Base-by-base conservation (phyloP, 2,888 invertebrate genomes). In the Philereme vetulata region DNA sequence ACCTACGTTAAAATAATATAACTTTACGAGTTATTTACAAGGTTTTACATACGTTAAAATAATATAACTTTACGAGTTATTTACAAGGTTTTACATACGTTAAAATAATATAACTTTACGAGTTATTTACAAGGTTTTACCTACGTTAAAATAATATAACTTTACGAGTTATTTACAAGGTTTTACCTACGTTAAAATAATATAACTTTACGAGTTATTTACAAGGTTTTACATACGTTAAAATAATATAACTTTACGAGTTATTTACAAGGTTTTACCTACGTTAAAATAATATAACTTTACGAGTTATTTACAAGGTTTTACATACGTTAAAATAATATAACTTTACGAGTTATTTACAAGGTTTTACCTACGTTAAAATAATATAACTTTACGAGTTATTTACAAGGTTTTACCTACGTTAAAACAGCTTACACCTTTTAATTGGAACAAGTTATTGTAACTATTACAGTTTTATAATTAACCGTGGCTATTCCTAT, bases 1-100 rank as follows among this genome's bases (percentile, higher is more conserved):
- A 53, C 49, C 53, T 50, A 50, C 49, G 45, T 52, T 56, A 10
- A 51, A 47, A 60, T n/a, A n/a, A n/a, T n/a, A n/a, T n/a, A 51
- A 51, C 33, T 51, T 34, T 42, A 35, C 35, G 7, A 44, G 6
- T 9, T 33, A 8, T 46, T 9, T 46, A 9, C 46, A 44, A 51
- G 34, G 32, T 36, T 33, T 51, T n/a, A 53, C 49, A 50, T 50
- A 50, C 49, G 45, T 52, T 56, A 10, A 51, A 47, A 60, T n/a
- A n/a, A n/a, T n/a, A n/a, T n/a, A 51, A 51, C 33, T 51, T 34
- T 42, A 35, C 35, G 7, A 44, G 6, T 9, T 33, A 8, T 46
- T 9, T 46, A 9, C 46, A 44, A 51, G 34, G 32, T 36, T 33
- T 51, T n/a, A 53, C 49, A 50, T 50, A 50, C 49, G 45, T 52